Evolutionary conservation across 2,888 invertebrate species (phyloP), one percentile per base, ranked within the genome.

Genomic region (Helleia helle): DNA sequence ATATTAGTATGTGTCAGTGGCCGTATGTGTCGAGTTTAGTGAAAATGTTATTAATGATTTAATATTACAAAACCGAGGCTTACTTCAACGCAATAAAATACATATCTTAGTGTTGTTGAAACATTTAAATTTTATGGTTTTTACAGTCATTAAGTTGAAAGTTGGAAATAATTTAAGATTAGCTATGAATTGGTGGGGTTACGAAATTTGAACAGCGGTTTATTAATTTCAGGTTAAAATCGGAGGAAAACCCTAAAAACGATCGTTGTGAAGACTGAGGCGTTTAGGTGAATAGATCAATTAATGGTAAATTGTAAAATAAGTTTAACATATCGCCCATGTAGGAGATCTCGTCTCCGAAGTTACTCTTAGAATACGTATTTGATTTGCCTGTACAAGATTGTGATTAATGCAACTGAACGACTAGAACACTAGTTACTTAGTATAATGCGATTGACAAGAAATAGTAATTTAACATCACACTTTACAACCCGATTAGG

Each of bases 191-290:
- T 38, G 36, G 29, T 42, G 50, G 50, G 56, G 52, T 50, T 50
- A 42, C 43, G 50, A 49, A 55, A 56, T 64, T 54, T 60, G 63
- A 70, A 70, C 59, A 58, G 56, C 57, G 59, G 67, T 71, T 75
- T 72, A 61, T 71, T 68, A 65, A 59, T 79, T 76, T 72, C 79
- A 77, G 79, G 75, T 71, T 74, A 48, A 76, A 72, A 71, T 60
- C 58, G 68, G 70, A 65, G 62, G 55, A 54, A 58, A 58, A 59
- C 55, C 56, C 59, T 63, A 51, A 62, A 59, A 62, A 53, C 47
- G 64, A 69, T 57, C 58, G n/a, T n/a, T n/a, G 58, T 42, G 66
- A 70, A 69, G 71, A 71, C 63, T 67, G 66, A 71, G 55, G 66
- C 59, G 51, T 48, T 57, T 67, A 67, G 64, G 57, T 63, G 62